Evolutionary conservation across 2,888 invertebrate species (phyloP).

Genomic region (Polydrusus tereticollis): DNA sequence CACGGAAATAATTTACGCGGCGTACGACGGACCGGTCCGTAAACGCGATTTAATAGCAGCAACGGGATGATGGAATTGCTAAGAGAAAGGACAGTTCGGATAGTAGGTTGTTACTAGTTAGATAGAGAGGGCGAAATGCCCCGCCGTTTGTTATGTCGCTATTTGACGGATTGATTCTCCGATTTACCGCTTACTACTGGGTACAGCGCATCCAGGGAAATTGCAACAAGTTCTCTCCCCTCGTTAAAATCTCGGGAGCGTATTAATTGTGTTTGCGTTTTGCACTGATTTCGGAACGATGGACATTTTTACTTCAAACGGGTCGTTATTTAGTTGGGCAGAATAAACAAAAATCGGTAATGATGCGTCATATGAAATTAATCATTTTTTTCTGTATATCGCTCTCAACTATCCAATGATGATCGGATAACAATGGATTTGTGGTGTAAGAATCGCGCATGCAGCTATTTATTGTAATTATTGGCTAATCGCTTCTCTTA

Average conservation of each 20-base stretch:
- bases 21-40: slow-evolving; percentile 25
- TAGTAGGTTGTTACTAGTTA: slow-evolving; percentile 58
- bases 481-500: too few species aligned
- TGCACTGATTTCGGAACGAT: slow-evolving; percentile 15
- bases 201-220: slow-evolving; percentile 49
- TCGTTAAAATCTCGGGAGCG: slow-evolving; percentile 35
- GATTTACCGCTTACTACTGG: slow-evolving; percentile 50
- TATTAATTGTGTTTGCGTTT: slow-evolving; percentile 44
- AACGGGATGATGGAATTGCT: slow-evolving; percentile 46
- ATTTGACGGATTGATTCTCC: slow-evolving; percentile 58
- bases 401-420: too few species aligned
- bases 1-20: slow-evolving; percentile 20
- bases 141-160: slow-evolving; percentile 54
- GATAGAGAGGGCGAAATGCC: slow-evolving; percentile 57
- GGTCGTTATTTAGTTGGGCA: not conserved
- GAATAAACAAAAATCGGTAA: not conserved
- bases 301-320: not conserved
- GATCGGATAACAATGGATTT: too few species aligned
- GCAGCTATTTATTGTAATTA: too few species aligned
- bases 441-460: too few species aligned
- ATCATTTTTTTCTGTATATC: too few species aligned
- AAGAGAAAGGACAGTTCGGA: slow-evolving; percentile 50
- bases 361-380: too few species aligned
- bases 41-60: slow-evolving; percentile 47
- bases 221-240: slow-evolving; percentile 48